Evolutionary conservation across 37 sponge, comb jelly and placozoan genomes (phyloP), one percentile per base, ranked within the genome.

Genomic region (Corticium candelabrum): DNA sequence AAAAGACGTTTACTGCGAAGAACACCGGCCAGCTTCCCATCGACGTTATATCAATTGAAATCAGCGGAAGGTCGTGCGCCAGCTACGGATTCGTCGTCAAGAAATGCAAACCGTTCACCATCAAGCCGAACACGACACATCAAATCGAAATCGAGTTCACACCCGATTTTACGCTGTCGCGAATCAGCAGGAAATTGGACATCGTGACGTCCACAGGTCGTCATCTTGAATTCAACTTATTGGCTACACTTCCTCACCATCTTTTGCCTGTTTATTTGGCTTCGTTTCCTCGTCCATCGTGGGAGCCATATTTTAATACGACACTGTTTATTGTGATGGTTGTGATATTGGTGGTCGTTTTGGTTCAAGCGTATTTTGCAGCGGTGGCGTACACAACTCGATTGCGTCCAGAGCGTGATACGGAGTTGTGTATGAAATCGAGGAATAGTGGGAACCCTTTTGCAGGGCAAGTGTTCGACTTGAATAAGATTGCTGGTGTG

Each of bases 221-320:
- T 1, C 68, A 68, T 34, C 57, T 91, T 1, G 40, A 56, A 36
- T 91, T 81, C 73, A 85, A 85, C 40, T 79, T 91, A 15, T 69
- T 85, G 5, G 86, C 88, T n/a, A 76, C 76, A 37, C 86, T 91
- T 5, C 92, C 92, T 27, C 92, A 91, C 68, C 77, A 80, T 73
- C 56, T 88, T 37, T 72, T 91, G 2, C 41, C 89, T 1, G 56
- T 74, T 5, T 91, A 88, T 68, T 86, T 85, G 40, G 74, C 80
- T 35, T 77, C 76, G 36, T 69, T 79, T 73, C 92, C 92, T 37
- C 41, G 83, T 21, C 81, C 89, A 56, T 81, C 78, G 34, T 83
- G 86, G 84, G 92, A 91, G 76, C 69, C 67, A 40, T 72, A 32
- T 0, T 33, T 85, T 3, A 76, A 79, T 37, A 80, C 80, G 2